Evolutionary conservation across 2,113 vertebrate genomes (phyloP), one percentile per base, ranked within the genome.

Genomic region (Gymnogyps californianus): DNA sequence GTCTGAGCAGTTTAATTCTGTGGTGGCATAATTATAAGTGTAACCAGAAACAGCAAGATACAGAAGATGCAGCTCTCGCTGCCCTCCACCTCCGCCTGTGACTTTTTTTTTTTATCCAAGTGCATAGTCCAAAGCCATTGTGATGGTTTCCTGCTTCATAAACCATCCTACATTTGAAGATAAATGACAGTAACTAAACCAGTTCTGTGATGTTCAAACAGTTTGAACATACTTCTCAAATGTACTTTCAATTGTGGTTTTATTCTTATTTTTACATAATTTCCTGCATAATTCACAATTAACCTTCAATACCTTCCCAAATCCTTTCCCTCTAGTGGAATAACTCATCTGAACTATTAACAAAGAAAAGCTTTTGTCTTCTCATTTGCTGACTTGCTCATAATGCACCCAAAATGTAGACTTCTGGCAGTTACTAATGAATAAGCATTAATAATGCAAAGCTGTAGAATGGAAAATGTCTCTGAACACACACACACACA

Each of bases 261-360:
- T 92, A 83, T 78, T 92, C 17, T 92, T 89, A 40, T 40, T 92
- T 95, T 79, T 81, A 52, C 20, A 44, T 90, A 77, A 38, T 91
- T 93, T 93, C 83, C 46, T 81, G 16, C 42, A 64, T 92, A 96
- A 97, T 77, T 96, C 75, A 67, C 57, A 80, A 96, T 97, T 97
- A 96, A 88, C 46, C 52, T 97, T 97, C 46, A 46, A 84, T 80
- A 88, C 18, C 29, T 82, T 77, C 28, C 78, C 67, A 94, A 91
- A 76, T 78, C 18, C 16, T 91, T 93, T 97, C 57, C 29, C 26
- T 95, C 38, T 46, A 82, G 54, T 77, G 69, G 18, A 92, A 82
- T 46, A 76, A 51, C 34, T 82, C 21, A 47, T 47, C 49, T 42
- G 17, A 96, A 91, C 18, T 66, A 55, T 46, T 15, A 58, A 36